Evolutionary conservation across 2,113 vertebrate species (phyloP), one percentile per base, ranked within the genome.

Genomic region (Oncorhynchus masou): DNA sequence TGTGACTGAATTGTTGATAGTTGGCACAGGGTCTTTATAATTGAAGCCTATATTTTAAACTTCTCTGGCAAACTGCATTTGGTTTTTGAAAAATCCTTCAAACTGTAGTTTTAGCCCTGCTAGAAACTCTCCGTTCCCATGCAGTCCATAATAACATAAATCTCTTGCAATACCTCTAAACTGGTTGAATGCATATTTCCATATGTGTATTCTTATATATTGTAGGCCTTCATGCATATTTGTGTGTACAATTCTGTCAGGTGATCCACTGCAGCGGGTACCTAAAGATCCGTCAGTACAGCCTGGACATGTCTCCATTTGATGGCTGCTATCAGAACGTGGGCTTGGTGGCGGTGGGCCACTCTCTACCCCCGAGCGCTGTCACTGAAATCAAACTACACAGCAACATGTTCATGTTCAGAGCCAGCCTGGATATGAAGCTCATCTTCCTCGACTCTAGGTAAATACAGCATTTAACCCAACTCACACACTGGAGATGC

Each of bases 361-460:
- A 99, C 90, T 99, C 97, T 0, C 89, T 99, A 73, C 97, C 97
- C 0, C 97, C 97, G 76, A 98, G 97, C 13, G 97, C 97, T 0
- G 96, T 99, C 77, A 99, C 97, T 0, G 97, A 99, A 82, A 99
- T 99, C 91, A 99, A 99, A 82, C 94, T 99, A 27, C 96, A 99
- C 88, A 98, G 97, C 87, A 99, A 99, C 87, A 99, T 99, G 97
- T 99, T 99, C 82, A 99, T 99, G 97, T 99, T 99, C 88, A 94
- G 97, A 49, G 97, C 97, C 90, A 98, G 97, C 75, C 90, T 99
- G 79, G 97, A 99, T 88, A 98, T 99, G 97, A 99, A 99, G 85
- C 96, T 99, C 79, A 99, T 99, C 85, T 99, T 99, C 83, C 90
- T 99, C 65, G 97, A 99, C 88, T 98, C 97, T 89, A 97, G 97